Conservation (phyloP, 2,888 invertebrate species). For the Machimus atricapillus region DNA sequence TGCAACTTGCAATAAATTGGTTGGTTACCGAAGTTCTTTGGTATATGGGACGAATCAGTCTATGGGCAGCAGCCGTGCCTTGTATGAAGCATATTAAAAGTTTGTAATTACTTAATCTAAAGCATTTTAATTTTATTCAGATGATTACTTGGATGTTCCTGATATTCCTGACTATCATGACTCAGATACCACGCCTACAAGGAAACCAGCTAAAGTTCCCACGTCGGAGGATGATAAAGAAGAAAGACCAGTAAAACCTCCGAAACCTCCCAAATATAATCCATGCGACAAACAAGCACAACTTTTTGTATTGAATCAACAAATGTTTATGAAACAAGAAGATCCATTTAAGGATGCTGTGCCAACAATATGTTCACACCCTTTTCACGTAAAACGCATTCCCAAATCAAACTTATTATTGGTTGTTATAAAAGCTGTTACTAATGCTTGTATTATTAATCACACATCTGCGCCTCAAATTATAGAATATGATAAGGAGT, state of each 20-base stretch:
- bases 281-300: constrained; percentile 77
- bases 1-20: constrained; percentile 62
- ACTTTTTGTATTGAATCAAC: constrained; percentile 73
- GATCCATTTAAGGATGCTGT: constrained; percentile 59
- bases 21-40: constrained; percentile 60
- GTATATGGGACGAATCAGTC: constrained; percentile 56
- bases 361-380: constrained; percentile 64
- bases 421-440: constrained; percentile 71
- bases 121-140: neutral
- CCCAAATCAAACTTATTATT: constrained; percentile 80
- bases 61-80: constrained; percentile 60
- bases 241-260: constrained; percentile 55
- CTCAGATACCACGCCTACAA: constrained; percentile 58
- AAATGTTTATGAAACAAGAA: constrained; percentile 61
- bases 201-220: constrained; percentile 54
- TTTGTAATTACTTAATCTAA: neutral
- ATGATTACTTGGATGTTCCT: neutral
- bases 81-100: constrained; percentile 52
- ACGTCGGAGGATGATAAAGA: constrained; percentile 62
- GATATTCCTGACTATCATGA: constrained; percentile 54
- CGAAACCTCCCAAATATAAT: constrained; percentile 58
- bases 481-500: constrained; percentile 65
- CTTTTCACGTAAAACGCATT: constrained; percentile 76
- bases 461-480: constrained; percentile 65
- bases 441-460: constrained; percentile 62